Evolutionary conservation across 2,888 invertebrate genomes (phyloP).

Genomic region (Rhagonycha lutea): DNA sequence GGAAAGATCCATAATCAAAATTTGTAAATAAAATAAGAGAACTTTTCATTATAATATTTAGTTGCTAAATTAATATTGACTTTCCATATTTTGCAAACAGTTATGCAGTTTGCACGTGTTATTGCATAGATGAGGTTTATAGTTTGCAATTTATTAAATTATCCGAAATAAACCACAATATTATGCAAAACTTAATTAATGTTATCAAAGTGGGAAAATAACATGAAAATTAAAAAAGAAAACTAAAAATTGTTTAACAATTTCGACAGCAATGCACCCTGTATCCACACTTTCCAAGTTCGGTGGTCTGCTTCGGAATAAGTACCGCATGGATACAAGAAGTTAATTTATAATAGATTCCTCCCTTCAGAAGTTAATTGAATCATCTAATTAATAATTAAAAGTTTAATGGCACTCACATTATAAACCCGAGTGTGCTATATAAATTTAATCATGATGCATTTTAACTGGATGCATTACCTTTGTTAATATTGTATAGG

Average conservation of each 20-base stretch:
- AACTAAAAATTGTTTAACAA: not conserved
- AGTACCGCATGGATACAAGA: not conserved
- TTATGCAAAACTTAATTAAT: not conserved
- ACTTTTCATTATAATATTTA: not conserved
- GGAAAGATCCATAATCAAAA: not conserved
- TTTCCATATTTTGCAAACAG: not conserved
- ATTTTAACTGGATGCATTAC: not conserved
- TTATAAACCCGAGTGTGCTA: not conserved
- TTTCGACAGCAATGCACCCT: not conserved
- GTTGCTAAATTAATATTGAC: not conserved
- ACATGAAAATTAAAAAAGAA: not conserved
- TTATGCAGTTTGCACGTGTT: not conserved
- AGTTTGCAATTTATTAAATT: not conserved
- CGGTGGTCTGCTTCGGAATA: not conserved
- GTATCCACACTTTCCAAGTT: not conserved
- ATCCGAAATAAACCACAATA: not conserved
- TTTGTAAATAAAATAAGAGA: not conserved
- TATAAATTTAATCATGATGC: not conserved
- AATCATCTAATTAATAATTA: not conserved
- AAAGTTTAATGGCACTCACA: not conserved
- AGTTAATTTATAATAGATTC: not conserved
- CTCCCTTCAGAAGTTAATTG: not conserved
- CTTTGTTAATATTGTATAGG: not conserved
- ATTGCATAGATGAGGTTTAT: not conserved
- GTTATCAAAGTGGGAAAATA: not conserved